Conservation (phyloP, 2,797 vertebrate species). For the Cygnus olor region DNA sequence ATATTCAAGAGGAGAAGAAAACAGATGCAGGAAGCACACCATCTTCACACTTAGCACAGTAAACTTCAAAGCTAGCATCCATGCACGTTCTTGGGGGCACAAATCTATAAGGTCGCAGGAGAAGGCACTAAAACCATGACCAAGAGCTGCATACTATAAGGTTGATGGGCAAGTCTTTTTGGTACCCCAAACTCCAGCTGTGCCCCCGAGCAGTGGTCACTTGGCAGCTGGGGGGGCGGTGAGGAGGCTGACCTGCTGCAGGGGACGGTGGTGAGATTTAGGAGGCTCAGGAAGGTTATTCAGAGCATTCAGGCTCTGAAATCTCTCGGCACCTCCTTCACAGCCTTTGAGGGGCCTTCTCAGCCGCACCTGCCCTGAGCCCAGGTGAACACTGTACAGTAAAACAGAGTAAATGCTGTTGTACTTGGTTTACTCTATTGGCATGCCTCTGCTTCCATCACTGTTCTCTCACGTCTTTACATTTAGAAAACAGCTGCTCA, state of each 20-base stretch:
- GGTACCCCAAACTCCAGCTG: background rate
- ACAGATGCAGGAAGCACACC: background rate
- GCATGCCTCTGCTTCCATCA: background rate
- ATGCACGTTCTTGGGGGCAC: background rate
- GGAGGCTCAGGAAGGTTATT: background rate
- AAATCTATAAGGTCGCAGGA: background rate
- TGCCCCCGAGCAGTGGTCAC: accelerated
- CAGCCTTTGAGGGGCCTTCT: background rate
- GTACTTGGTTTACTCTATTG: background rate
- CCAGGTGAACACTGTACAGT: background rate
- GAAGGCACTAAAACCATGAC: background rate
- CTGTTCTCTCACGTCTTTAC: background rate
- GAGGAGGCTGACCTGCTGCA: background rate
- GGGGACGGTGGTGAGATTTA: background rate
- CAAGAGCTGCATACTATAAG: background rate
- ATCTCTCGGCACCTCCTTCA: background rate
- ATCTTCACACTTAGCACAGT: background rate
- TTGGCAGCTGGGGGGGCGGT: no score
- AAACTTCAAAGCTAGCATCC: background rate
- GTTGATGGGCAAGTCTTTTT: background rate
- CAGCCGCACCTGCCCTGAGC: background rate
- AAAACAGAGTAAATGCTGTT: background rate
- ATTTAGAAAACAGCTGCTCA: background rate
- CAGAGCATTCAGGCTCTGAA: background rate
- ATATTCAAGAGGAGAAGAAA: background rate